Conservation (phyloP, 1,140 invertebrate genomes). For the Ephestia elutella region DNA sequence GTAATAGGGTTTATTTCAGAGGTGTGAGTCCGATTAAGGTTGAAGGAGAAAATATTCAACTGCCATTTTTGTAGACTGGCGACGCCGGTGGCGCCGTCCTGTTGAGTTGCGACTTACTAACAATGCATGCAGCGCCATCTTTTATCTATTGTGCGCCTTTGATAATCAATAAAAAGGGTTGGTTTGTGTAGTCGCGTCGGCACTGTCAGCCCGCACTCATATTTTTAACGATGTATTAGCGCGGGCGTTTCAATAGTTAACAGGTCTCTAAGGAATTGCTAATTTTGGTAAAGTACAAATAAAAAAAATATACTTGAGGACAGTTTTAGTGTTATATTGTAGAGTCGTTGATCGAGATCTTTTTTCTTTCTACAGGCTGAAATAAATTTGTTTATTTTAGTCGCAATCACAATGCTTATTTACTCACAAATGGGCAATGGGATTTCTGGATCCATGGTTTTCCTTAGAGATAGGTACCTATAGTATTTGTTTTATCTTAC, state of each 20-base stretch:
- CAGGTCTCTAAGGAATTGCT: background rate
- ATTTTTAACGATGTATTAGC: conserved; percentile 25
- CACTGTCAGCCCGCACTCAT: conserved; percentile 21
- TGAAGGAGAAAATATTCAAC: conserved; percentile 69
- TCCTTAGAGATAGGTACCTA: no score
- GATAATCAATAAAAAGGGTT: conserved; percentile 67
- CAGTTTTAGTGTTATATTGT: no score
- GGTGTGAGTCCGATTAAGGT: conserved; percentile 20
- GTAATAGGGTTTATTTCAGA: conserved; percentile 31
- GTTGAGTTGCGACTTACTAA: conserved; percentile 52
- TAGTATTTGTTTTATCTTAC: no score
- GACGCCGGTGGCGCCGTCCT: conserved; percentile 69
- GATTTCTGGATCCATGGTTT: no score
- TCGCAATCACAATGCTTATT: no score
- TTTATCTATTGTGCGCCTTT: conserved; percentile 65
- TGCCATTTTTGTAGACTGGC: conserved; percentile 68
- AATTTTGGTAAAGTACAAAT: no score
- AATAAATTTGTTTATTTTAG: no score
- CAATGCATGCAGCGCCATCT: conserved; percentile 65
- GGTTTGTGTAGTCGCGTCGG: conserved; percentile 38
- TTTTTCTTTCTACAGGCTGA: no score
- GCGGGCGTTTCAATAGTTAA: conserved; percentile 21
- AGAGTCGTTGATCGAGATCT: no score
- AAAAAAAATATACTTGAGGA: no score
- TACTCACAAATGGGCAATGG: no score